A percentile compares a stretch with the other conserved stretches of the same genome.
Evolutionary conservation across 2,888 invertebrate genomes (phyloP).

Genomic region (Leptinotarsa tumamoca): DNA sequence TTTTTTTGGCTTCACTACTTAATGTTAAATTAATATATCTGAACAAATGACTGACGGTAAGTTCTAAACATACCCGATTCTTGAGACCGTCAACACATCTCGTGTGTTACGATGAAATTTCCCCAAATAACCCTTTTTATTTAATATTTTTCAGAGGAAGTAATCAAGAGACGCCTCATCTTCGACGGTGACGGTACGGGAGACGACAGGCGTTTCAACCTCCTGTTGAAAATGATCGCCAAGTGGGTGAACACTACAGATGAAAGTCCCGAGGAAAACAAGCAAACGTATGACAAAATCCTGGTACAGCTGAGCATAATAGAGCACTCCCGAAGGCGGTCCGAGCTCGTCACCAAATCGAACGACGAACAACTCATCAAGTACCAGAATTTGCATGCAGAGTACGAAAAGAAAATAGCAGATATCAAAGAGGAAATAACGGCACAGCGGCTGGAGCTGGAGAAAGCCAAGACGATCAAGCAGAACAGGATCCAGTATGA

Average conservation of each 20-base stretch:
- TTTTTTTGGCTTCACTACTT: too few relatives aligned
- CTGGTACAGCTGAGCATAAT: conserved; percentile 86
- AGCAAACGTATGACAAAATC: conserved; percentile 82
- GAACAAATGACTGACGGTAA: conserved; percentile 9
- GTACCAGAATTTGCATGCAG: conserved; percentile 81
- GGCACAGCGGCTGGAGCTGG: conserved; percentile 82
- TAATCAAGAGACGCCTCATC: conserved; percentile 88
- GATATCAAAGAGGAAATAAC: conserved; percentile 85
- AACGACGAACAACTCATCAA: conserved; percentile 80
- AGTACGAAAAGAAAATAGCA: conserved; percentile 84
- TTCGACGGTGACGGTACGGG: conserved; percentile 98
- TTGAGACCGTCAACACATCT: too few relatives aligned
- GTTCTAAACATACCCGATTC: neutral
- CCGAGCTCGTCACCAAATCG: conserved; percentile 83
- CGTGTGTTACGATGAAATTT: too few relatives aligned
- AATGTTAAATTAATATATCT: neutral
- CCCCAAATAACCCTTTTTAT: neutral
- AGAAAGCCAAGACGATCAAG: conserved; percentile 86
- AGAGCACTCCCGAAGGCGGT: conserved; percentile 88
- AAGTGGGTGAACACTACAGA: conserved; percentile 82
- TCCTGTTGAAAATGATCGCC: conserved; percentile 84
- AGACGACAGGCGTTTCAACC: conserved; percentile 90
- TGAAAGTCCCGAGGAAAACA: conserved; percentile 76
- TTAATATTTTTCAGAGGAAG: conserved; percentile 80
- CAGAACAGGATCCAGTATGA: conserved; percentile 95